These are phyloP conservation scores for Luffia ferchaultella DNA, from an alignment of 2,888 invertebrate species.

Conservation along the genomic window DNA sequence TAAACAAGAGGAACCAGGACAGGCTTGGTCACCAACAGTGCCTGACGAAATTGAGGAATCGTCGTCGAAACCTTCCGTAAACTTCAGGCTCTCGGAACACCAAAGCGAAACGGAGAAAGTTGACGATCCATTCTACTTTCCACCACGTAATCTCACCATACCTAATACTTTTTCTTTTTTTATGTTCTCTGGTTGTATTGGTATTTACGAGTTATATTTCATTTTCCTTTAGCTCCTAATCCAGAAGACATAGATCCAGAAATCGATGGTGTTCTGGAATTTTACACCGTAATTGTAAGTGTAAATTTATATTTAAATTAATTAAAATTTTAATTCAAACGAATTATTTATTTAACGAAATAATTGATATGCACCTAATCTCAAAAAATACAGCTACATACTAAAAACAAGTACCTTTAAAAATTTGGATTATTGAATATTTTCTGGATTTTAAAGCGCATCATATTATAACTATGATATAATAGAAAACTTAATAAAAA, in stretches of 20 bases:
- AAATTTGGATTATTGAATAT: too few relatives aligned
- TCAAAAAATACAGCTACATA: too few relatives aligned
- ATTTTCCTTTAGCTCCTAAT: not conserved
- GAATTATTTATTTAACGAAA: not conserved
- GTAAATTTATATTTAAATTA: not conserved
- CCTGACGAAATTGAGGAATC: not conserved
- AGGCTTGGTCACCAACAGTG: too few relatives aligned
- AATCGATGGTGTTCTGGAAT: conserved; percentile 63
- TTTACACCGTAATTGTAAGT: conserved; percentile 49
- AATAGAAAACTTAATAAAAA: too few relatives aligned
- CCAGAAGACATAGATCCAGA: conserved; percentile 60
- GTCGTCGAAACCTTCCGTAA: conserved; percentile 23
- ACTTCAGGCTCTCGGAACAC: conserved; percentile 30
- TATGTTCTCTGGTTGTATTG: too few relatives aligned
- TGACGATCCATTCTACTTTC: conserved; percentile 43
- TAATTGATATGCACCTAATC: not conserved
- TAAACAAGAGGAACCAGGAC: conserved; percentile 16
- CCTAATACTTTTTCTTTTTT: too few relatives aligned
- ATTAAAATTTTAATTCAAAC: not conserved
- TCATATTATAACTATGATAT: too few relatives aligned
- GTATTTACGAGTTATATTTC: too few relatives aligned
- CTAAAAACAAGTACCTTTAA: too few relatives aligned
- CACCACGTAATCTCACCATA: conserved; percentile 33
- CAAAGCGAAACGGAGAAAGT: conserved; percentile 25
- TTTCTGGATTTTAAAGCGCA: too few relatives aligned